These are phyloP conservation scores for Kryptolebias ocellatus DNA, from an alignment of 2,797 vertebrate genomes.

Conservation along the genomic window DNA sequence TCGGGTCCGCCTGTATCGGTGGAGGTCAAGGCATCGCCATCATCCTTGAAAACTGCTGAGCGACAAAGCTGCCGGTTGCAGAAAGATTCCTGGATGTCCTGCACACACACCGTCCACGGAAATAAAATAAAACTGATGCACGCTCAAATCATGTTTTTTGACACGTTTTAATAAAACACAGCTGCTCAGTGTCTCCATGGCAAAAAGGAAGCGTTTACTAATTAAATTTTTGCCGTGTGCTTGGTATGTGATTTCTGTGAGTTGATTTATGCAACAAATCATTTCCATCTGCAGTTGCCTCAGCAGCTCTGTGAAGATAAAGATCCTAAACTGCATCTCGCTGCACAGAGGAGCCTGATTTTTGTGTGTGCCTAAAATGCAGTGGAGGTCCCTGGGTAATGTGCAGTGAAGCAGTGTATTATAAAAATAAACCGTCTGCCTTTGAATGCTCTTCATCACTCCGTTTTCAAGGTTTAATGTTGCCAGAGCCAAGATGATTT, in stretches of 20 bases:
- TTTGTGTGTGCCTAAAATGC: constrained; percentile 28
- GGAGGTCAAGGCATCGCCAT: constrained; percentile 96
- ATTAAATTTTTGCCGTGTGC: constrained; percentile 1
- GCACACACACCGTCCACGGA: background rate
- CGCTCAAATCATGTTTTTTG: background rate
- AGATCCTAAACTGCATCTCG: background rate
- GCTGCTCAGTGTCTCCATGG: background rate
- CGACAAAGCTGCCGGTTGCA: constrained; percentile 9
- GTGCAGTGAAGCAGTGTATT: constrained; percentile 14
- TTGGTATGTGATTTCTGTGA: background rate
- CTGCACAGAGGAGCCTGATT: background rate
- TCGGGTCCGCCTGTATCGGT: constrained; percentile 96
- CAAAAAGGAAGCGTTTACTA: background rate
- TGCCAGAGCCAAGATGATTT: constrained; percentile 15
- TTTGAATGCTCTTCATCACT: constrained; percentile 30
- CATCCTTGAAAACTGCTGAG: constrained; percentile 84
- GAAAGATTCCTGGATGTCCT: constrained; percentile 18
- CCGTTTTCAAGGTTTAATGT: constrained; percentile 14
- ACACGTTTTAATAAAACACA: background rate
- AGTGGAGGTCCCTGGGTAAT: background rate
- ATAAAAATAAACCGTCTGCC: constrained; percentile 31
- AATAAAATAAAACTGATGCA: constrained; percentile 6
- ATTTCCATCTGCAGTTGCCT: constrained; percentile 8
- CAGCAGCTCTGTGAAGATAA: background rate
- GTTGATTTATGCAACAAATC: constrained; percentile 8